Base-by-base conservation (phyloP, 2,888 invertebrate species). In the Chouioia cunea region DNA sequence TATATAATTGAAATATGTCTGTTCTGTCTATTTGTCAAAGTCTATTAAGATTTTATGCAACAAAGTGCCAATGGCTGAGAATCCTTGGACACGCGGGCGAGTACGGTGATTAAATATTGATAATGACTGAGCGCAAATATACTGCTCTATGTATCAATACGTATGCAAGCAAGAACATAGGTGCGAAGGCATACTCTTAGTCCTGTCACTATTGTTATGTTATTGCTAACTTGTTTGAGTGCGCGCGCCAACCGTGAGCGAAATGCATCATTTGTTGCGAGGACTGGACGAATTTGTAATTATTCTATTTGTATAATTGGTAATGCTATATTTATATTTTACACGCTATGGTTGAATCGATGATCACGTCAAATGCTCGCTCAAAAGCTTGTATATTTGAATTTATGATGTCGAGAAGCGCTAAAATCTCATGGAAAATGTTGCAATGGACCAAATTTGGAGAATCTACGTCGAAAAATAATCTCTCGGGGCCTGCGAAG, bases 361-460 rank as follows among this genome's bases (percentile, higher is more conserved):
- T 66, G 63, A 58, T 71, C 50, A 53, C 20, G 50, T 27, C 27
- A 15, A 48, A 65, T 47, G 50, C 27, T 62, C 53, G 65, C 56
- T 48, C 58, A 58, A 66, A 48, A 44, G 63, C 67, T 65, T 68
- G 53, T 65, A 68, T n/a, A 56, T 60, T 64, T 68, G 20, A 72
- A 52, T 62, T 59, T 65, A 47, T 52, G 52, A 50, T 67, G 54
- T 64, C n/a, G n/a, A 65, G 60, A 62, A 72, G 72, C 68, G 67
- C 68, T 68, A 56, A 63, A 50, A 47, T 59, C 53, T 67, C 71
- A 48, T 14, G 58, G 52, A 59, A 67, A 71, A 67, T 8, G 47
- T 68, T 68, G 68, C 68, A 57, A 72, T 60, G 72, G 72, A 72
- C 72, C 72, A 72, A 71, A 67, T 71, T 63, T 58, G 63, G 63